Base-by-base conservation (phyloP, 2,113 vertebrate genomes). In the Poeciliopsis retropinna region DNA sequence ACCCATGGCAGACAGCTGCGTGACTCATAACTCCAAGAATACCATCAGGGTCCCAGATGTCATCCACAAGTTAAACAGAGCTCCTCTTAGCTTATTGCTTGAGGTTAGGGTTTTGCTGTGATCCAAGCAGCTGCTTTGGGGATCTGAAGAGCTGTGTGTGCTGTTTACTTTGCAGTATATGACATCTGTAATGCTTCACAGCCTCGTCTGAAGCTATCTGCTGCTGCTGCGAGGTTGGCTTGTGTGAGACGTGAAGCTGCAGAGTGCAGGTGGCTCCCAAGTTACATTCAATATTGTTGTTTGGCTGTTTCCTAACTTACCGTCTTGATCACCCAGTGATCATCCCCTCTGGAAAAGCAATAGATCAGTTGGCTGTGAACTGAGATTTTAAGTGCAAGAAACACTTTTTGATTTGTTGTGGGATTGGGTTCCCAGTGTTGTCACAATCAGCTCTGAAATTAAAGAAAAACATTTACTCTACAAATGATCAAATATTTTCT, bases 11-110 rank as follows among this genome's bases (percentile, higher is more conserved):
- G 32, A 71, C 19, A 51, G 67, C 41, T 73, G 73, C 72, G 61
- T 85, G 71, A 72, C 4, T 85, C 71, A 67, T 39, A 67, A n/a
- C 28, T 81, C 27, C 71, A 64, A 51, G 65, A 86, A 70, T 60
- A 83, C 29, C 64, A 51, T 19, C 64, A 69, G 28, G 34, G 66
- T 60, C 67, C 62, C 41, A 64, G 37, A 81, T 63, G 60, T 27
- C 60, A 67, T 30, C 65, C 22, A 61, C 60, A 72, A 34, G 22
- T 54, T 8, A 54, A 83, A 22, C 32, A 19, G 10, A 25, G 13
- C 70, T 67, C 19, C 7, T 17, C 31, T 72, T 34, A 37, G 28
- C 44, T 47, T 47, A 5, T n/a, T 32, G 61, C 32, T 72, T 15
- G 47, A 32, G 28, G 28, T 68, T 68, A 22, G 13, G 5, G 8